Evolutionary conservation across 2,888 invertebrate species (phyloP), one percentile per base, ranked within the genome.

Genomic region (Nycteola revayana): DNA sequence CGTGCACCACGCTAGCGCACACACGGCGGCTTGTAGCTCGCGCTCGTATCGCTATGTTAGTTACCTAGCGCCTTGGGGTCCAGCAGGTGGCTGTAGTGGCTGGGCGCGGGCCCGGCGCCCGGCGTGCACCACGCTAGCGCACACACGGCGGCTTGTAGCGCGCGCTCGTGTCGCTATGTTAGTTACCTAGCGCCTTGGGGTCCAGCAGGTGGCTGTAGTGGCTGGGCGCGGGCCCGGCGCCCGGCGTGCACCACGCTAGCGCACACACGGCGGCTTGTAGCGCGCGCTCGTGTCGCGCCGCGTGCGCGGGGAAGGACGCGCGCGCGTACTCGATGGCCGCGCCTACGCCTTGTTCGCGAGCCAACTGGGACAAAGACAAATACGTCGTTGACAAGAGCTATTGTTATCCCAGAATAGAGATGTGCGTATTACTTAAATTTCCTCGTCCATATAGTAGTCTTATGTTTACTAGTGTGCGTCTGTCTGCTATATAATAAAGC

Each of bases 261-360:
- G 86, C 86, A 69, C 87, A 86, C 62, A 87, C 81, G 44, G 74
- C 68, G 8, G 84, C 82, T 64, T 77, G 80, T 66, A 87, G 75
- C 62, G 73, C 70, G 21, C 82, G 77, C 78, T 85, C 82, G 74
- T 89, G 87, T 0, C 88, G 76, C 60, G 71, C 70, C 46, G 85
- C 88, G 70, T 82, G 82, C 57, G 93, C 93, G 11, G 94, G 93
- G 75, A 98, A 95, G 87, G 96, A 92, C 45, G 91, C 90, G 20
- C 96, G 91, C 4, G 98, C 97, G 86, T 98, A 98, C 54, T 90
- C 84, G 40, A 98, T 94, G 7, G 97, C 97, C 59, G 96, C 96
- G 20, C 90, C 90, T 66, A 97, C 97, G 57, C 93, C 93, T 9
- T 49, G 47, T 37, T 66, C 63, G 33, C 84, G 81, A 0, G 77